These are phyloP conservation scores for Rhinatrema bivittatum DNA, from an alignment of 2,797 vertebrate genomes.

Conservation along the genomic window DNA sequence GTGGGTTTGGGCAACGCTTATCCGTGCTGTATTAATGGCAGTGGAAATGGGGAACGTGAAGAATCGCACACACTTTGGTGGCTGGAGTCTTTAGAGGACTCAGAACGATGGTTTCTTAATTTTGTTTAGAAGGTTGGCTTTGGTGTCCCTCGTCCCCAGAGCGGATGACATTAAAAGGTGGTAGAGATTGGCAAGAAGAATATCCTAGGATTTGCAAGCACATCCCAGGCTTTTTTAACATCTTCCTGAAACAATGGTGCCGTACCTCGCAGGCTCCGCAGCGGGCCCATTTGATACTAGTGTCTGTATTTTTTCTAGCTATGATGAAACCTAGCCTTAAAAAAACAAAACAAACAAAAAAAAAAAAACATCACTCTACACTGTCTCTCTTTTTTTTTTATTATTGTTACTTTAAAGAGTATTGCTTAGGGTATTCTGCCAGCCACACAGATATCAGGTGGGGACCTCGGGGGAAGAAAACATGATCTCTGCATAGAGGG, in stretches of 20 bases:
- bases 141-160: not conserved
- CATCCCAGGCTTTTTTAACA: not conserved
- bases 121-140: not conserved
- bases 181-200: not conserved
- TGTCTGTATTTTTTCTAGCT: constrained; percentile 32
- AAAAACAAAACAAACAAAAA: no score
- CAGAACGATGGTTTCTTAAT: not conserved
- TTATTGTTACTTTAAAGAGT: constrained; percentile 5
- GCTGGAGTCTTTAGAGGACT: not conserved
- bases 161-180: not conserved
- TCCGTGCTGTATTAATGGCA: not conserved
- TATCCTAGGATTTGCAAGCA: fast-evolving
- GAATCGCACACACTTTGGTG: no score
- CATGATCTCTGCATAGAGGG: not conserved
- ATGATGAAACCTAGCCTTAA: constrained; percentile 46
- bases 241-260: constrained; percentile 4
- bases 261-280: constrained; percentile 14
- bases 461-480: not conserved
- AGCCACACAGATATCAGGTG: no score
- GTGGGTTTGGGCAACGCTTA: not conserved
- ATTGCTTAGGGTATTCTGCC: not conserved
- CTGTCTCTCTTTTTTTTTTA: constrained; percentile 15
- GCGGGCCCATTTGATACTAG: constrained; percentile 14
- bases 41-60: not conserved
- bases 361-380: no score